phyloP scores from a whole-genome alignment of 2,888 invertebrate genomes.

The Ligdia adustata region DNA sequence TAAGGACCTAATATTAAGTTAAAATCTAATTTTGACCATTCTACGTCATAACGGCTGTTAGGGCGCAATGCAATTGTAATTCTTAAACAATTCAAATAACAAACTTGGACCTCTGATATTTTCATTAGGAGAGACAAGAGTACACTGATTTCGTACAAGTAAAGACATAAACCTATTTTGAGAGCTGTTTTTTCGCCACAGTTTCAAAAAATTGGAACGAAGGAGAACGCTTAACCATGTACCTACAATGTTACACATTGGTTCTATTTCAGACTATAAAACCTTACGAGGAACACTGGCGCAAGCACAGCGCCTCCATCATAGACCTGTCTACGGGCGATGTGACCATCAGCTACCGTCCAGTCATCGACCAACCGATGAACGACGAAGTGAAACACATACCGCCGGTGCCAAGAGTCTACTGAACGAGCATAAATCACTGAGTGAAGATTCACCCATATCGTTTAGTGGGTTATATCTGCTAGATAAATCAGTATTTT shows the following conservation, averaged over 20 bases:
- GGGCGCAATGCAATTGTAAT: no score
- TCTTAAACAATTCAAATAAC: neutral
- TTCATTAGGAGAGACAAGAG: no score
- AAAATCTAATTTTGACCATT: no score
- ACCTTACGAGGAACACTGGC: conserved; percentile 95
- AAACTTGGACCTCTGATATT: no score
- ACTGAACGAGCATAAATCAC: no score
- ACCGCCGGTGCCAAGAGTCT: conserved; percentile 96
- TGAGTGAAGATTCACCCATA: no score
- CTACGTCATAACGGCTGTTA: no score
- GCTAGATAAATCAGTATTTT: no score
- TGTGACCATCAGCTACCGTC: conserved; percentile 92
- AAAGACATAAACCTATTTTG: no score
- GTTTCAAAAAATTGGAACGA: neutral
- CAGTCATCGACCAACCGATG: conserved; percentile 96
- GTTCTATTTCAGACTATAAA: conserved; percentile 81
- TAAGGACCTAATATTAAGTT: no score
- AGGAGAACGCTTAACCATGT: neutral
- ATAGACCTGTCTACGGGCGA: conserved; percentile 89
- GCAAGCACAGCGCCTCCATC: conserved; percentile 95
- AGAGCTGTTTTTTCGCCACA: neutral
- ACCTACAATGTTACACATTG: neutral
- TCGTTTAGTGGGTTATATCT: no score
- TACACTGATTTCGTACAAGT: no score
- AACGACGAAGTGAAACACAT: conserved; percentile 92